Conservation (phyloP, 2,888 invertebrate species). For the Ectobius pallidus region DNA sequence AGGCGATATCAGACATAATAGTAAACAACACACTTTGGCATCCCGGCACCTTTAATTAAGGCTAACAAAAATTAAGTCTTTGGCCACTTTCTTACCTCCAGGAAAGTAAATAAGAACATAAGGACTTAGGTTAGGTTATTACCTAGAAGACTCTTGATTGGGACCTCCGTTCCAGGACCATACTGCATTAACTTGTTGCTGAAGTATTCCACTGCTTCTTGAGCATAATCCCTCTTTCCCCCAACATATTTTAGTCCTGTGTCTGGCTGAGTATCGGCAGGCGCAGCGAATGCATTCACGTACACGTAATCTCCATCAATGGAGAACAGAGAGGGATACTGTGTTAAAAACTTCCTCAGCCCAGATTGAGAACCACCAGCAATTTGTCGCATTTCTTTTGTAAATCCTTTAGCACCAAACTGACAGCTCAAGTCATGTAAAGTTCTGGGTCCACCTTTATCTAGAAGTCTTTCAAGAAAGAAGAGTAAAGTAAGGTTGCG, state of each 20-base stretch:
- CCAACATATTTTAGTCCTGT: constrained; percentile 50
- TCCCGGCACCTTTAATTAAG: too few species aligned
- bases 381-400: constrained; percentile 97
- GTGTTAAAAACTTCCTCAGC: constrained; percentile 93
- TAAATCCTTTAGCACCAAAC: constrained; percentile 98
- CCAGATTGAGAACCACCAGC: constrained; percentile 96
- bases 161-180: constrained; percentile 94
- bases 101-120: too few species aligned
- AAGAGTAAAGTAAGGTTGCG: constrained; percentile 96
- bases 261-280: constrained; percentile 61
- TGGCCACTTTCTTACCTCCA: too few species aligned
- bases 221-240: constrained; percentile 86
- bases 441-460: constrained; percentile 94
- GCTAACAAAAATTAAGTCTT: too few species aligned
- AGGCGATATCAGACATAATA: too few species aligned
- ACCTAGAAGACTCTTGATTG: constrained; percentile 90
- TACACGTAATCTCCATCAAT: constrained; percentile 93
- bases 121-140: constrained; percentile 16
- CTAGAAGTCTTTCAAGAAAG: constrained; percentile 97
- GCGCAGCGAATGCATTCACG: constrained; percentile 79
- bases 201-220: constrained; percentile 98
- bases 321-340: constrained; percentile 95
- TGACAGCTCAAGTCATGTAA: constrained; percentile 98
- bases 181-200: constrained; percentile 93
- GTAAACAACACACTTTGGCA: too few species aligned